These are phyloP conservation scores for Rhadina sibilatrix DNA, from an alignment of 2,113 vertebrate genomes.

Conservation along the genomic window DNA sequence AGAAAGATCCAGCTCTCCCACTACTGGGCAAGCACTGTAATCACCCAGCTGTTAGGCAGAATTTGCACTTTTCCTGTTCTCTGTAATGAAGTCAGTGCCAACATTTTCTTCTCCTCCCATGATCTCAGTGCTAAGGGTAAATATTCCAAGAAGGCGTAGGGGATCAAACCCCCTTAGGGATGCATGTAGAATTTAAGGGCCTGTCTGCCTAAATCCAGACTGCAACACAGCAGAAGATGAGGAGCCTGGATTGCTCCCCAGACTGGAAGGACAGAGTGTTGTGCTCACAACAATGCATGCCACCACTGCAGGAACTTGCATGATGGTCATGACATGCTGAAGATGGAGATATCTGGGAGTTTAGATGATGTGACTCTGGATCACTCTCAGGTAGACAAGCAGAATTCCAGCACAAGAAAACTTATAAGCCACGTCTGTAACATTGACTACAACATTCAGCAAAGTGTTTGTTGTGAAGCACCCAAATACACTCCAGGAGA, in stretches of 20 bases:
- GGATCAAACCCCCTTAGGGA: background rate
- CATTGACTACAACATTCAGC: background rate
- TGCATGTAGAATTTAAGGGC: background rate
- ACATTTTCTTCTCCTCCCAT: background rate
- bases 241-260: accelerated
- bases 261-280: background rate
- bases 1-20: background rate
- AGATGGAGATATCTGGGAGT: background rate
- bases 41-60: background rate
- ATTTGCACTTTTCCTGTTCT: background rate
- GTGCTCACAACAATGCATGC: background rate
- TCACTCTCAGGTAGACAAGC: background rate
- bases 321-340: accelerated
- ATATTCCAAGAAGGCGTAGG: accelerated
- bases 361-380: background rate
- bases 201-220: background rate
- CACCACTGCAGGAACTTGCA: background rate
- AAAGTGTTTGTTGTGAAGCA: background rate
- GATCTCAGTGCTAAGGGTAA: background rate
- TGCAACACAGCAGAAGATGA: background rate
- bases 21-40: background rate
- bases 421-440: background rate
- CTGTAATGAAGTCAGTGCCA: background rate
- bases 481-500: background rate
- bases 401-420: background rate